These are phyloP conservation scores for Philopedon plagiatum DNA, from an alignment of 2,888 invertebrate species.

Conservation along the genomic window DNA sequence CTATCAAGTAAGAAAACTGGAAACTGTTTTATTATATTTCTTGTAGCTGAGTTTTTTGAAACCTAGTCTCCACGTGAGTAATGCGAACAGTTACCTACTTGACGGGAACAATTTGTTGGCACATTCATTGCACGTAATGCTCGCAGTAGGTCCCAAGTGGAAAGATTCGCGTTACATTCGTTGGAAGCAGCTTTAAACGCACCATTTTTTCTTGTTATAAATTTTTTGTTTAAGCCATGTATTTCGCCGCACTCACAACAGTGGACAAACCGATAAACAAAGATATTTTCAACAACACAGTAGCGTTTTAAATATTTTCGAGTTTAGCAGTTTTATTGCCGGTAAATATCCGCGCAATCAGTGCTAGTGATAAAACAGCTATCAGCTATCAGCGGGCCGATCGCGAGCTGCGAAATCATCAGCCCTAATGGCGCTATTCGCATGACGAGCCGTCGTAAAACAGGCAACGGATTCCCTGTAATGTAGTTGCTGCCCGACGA, in stretches of 20 bases:
- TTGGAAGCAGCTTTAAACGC: too few relatives aligned
- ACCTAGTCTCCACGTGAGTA: too few relatives aligned
- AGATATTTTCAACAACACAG: constrained; percentile 4
- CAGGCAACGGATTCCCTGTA: constrained; percentile 20
- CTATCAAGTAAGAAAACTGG: too few relatives aligned
- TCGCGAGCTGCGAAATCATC: constrained; percentile 67
- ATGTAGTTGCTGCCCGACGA: constrained; percentile 7
- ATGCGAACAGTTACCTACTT: too few relatives aligned
- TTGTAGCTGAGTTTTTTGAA: too few relatives aligned
- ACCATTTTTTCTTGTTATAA: too few relatives aligned
- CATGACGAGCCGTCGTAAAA: constrained; percentile 62
- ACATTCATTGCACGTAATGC: too few relatives aligned
- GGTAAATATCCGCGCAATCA: constrained; percentile 65
- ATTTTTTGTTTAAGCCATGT: too few relatives aligned
- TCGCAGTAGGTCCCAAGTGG: too few relatives aligned
- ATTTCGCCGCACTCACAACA: neutral
- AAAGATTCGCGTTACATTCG: too few relatives aligned
- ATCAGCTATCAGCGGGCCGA: constrained; percentile 65
- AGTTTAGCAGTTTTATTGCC: constrained; percentile 62
- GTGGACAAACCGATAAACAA: neutral
- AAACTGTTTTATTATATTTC: too few relatives aligned
- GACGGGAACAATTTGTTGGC: too few relatives aligned
- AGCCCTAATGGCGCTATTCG: constrained; percentile 63
- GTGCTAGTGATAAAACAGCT: constrained; percentile 67
- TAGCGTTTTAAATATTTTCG: constrained; percentile 65